phyloP scores from a whole-genome alignment of 1,140 invertebrate species.

The Lordiphosa stackelbergi region DNA sequence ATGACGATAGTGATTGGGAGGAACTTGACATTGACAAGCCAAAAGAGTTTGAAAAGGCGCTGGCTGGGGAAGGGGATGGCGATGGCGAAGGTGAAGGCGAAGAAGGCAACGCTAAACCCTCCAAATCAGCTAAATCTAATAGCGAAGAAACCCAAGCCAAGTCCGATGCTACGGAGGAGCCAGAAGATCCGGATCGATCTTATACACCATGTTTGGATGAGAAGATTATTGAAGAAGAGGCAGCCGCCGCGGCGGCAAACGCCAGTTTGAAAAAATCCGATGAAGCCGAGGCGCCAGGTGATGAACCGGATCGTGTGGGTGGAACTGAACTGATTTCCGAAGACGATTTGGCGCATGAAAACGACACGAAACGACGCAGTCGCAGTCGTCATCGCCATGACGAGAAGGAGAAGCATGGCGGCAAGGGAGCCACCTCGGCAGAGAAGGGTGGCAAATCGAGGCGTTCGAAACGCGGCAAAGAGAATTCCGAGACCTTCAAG shows the following conservation, averaged over 20 bases:
- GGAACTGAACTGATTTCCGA: constrained; percentile 86
- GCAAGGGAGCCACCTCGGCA: constrained; percentile 4
- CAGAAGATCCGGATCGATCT: constrained; percentile 78
- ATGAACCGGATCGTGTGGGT: constrained; percentile 55
- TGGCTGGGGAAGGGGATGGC: constrained; percentile 14
- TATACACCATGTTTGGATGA: constrained; percentile 84
- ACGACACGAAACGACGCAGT: constrained; percentile 52
- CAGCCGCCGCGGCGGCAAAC: constrained; percentile 3
- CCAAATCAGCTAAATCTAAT: constrained; percentile 7
- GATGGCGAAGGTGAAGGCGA: not conserved
- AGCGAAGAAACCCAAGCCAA: constrained; percentile 7
- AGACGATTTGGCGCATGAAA: constrained; percentile 79
- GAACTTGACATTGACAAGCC: constrained; percentile 71
- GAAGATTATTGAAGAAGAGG: constrained; percentile 76
- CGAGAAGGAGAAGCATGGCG: constrained; percentile 16
- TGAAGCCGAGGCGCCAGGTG: constrained; percentile 11
- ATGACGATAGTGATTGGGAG: constrained; percentile 77
- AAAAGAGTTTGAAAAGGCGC: constrained; percentile 63
- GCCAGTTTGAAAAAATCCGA: constrained; percentile 8
- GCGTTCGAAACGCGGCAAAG: constrained; percentile 57
- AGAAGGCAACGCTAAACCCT: not conserved
- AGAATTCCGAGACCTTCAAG: constrained; percentile 83
- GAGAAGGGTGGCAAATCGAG: constrained; percentile 31
- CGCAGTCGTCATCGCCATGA: constrained; percentile 29
- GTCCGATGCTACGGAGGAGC: constrained; percentile 8